Base-by-base conservation (phyloP, 2,888 invertebrate species). In the Plebejus argus region DNA sequence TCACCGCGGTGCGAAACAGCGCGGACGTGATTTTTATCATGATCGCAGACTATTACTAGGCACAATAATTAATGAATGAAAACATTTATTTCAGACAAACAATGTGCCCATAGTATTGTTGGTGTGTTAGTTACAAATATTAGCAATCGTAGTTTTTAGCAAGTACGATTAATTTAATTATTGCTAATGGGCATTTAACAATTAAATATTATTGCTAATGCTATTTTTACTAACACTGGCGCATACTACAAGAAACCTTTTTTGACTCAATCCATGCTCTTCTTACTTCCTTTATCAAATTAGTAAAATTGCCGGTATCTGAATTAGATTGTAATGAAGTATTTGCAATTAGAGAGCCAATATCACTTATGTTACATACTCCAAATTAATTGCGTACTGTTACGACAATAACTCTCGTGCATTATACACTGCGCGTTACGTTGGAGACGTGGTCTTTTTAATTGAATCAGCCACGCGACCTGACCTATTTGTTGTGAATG, bases 381-480 rank as follows among this genome's bases (percentile, higher is more conserved):
- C 1, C 61, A 61, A 61, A 61, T 61, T 23, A 61, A 61, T 61
- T 12, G 23, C 12, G 8, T 61, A 66, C 6, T 66, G 15, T 66
- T 6, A 15, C 15, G 28, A 1, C 1, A 53, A 23, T 61, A 33
- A 15, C 28, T 33, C 15, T 6, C 28, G 66, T 2, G n/a, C 39
- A 15, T 45, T 3, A 66, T 66, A 70, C 72, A 74, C 66, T 77
- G 58, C 78, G 7, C 23, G 70, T 56, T 61, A 18, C 28, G 15
- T 61, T 76, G 66, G 39, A 76, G 28, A 66, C 66, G 66, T 66
- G 66, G 66, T 66, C 28, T 28, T 66, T 66, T 66, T 66, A 28
- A 66, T 66, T 66, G 66, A 66, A 66, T 66, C 66, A 66, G 15
- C 66, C 15, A 23, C 23, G 45, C 66, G 79, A 76, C 78, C 56